phyloP scores from a whole-genome alignment of 92 coral and sea anemone species.

The Epizoanthus rinbou region DNA sequence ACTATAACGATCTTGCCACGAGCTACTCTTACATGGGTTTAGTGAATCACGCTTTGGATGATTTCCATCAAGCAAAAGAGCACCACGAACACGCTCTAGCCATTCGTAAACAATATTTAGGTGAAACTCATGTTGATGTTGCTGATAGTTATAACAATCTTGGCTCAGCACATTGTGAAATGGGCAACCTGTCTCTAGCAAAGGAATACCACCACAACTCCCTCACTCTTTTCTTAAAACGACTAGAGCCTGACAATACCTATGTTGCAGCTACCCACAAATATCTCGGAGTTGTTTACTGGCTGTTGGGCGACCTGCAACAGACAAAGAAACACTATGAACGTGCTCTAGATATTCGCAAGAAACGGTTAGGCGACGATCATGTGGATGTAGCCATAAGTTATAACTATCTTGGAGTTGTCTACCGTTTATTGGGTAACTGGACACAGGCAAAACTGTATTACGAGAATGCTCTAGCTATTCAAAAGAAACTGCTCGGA shows the following conservation, averaged over 20 bases:
- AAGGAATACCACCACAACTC: not conserved
- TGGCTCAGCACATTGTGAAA: not conserved
- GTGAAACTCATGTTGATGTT: not conserved
- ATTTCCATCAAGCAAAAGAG: slow-evolving; percentile 7
- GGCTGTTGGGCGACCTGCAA: slow-evolving; percentile 27
- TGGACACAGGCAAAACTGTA: slow-evolving; percentile 3
- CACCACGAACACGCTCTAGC: slow-evolving; percentile 20
- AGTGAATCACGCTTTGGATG: slow-evolving; percentile 15
- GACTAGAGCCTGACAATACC: not conserved
- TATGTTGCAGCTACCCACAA: slow-evolving; percentile 1
- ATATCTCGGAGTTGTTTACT: slow-evolving; percentile 7
- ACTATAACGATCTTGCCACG: slow-evolving; percentile 8
- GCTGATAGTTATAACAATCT: slow-evolving; percentile 6
- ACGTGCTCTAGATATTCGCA: slow-evolving; percentile 7
- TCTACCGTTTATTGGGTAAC: not conserved
- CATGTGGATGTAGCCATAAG: not conserved
- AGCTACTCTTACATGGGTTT: slow-evolving; percentile 14
- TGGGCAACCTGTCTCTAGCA: slow-evolving; percentile 9
- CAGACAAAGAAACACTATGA: slow-evolving; percentile 18
- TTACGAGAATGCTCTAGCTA: not conserved
- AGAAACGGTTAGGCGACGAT: not conserved
- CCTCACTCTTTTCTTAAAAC: not conserved
- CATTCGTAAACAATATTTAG: not conserved
- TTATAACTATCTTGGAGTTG: slow-evolving; percentile 4
- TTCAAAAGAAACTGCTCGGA: not conserved